Evolutionary conservation across 2,797 vertebrate species (phyloP).

Genomic region (Zonotrichia albicollis): DNA sequence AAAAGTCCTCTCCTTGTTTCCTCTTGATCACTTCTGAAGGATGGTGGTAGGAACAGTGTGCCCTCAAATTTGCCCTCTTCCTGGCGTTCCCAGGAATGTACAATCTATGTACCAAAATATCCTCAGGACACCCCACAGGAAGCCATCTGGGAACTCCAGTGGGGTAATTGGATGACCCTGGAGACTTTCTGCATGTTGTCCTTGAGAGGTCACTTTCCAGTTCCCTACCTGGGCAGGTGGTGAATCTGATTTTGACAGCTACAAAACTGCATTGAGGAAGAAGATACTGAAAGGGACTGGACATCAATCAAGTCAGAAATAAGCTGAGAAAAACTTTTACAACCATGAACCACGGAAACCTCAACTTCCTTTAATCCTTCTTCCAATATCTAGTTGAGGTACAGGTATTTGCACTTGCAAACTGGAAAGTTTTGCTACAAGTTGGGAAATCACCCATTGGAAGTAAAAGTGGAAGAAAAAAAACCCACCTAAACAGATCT

Average conservation of each 20-base stretch:
- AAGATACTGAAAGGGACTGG: background rate
- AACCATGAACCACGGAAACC: fast-evolving
- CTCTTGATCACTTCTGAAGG: background rate
- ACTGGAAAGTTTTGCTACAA: background rate
- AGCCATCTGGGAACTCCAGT: background rate
- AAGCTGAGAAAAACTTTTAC: background rate
- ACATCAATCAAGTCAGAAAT: background rate
- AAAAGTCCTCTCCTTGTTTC: background rate
- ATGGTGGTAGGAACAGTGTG: background rate
- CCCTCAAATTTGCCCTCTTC: background rate
- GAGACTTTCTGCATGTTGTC: background rate
- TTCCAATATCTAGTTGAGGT: background rate
- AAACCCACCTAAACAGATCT: background rate
- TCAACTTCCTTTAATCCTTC: background rate
- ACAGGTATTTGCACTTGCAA: background rate
- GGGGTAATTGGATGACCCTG: background rate
- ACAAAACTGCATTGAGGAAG: background rate
- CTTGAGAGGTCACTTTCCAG: background rate
- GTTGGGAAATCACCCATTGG: fast-evolving
- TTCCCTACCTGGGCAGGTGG: background rate
- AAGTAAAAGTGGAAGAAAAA: background rate
- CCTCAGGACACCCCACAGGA: background rate
- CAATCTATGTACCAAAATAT: background rate
- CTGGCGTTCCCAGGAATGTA: background rate
- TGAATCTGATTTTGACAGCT: background rate